A percentile compares a stretch with the other conserved stretches of the same genome.
phyloP scores from a whole-genome alignment of 1,140 invertebrate genomes.

The Drosophila oshimai region DNA sequence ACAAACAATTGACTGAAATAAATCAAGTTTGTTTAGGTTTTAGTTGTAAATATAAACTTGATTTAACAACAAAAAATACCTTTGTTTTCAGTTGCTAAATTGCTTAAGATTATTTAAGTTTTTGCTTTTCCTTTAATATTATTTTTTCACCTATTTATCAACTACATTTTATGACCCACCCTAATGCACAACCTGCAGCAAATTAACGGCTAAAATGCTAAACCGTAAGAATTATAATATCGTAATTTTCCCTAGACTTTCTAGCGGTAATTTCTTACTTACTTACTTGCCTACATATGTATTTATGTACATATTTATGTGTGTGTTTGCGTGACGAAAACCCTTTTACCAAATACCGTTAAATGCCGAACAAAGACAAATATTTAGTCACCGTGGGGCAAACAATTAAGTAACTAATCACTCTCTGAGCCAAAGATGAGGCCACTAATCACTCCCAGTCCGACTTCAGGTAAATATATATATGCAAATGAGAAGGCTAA shows the following conservation, averaged over 20 bases:
- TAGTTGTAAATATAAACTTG: too few species aligned
- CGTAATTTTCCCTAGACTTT: not conserved
- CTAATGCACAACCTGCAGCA: not conserved
- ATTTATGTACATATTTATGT: constrained; percentile 1
- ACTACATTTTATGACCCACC: not conserved
- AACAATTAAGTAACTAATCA: constrained; percentile 50
- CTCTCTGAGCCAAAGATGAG: constrained; percentile 2
- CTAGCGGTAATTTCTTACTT: not conserved
- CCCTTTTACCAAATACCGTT: constrained; percentile 12
- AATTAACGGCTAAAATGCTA: not conserved
- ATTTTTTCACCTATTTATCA: not conserved
- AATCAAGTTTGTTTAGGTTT: too few species aligned
- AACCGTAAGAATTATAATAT: not conserved
- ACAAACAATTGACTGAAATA: too few species aligned
- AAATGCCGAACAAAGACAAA: constrained; percentile 8
- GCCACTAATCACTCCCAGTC: constrained; percentile 15
- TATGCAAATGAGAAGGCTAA: constrained; percentile 67
- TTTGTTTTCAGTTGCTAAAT: too few species aligned
- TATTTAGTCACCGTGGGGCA: constrained; percentile 6
- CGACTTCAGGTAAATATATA: not conserved
- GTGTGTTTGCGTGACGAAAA: constrained; percentile 13
- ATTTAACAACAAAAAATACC: too few species aligned
- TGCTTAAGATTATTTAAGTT: not conserved
- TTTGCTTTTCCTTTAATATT: not conserved
- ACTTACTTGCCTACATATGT: not conserved